phyloP scores from a whole-genome alignment of 37 sponge, comb jelly and placozoan genomes.

The Ianthella basta region DNA sequence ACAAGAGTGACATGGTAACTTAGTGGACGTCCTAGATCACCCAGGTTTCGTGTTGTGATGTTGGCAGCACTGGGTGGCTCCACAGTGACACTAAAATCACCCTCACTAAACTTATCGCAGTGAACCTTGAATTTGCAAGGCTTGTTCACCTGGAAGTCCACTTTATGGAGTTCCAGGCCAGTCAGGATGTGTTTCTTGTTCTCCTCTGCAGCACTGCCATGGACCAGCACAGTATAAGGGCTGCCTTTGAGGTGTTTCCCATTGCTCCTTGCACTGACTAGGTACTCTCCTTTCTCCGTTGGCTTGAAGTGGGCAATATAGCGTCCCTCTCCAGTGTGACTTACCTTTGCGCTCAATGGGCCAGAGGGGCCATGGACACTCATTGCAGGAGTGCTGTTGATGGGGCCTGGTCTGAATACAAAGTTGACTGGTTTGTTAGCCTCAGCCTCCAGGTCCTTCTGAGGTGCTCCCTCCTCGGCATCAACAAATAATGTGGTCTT shows the following conservation, averaged over 20 bases:
- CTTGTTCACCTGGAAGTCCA: conserved; percentile 59
- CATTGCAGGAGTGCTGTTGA: conserved; percentile 41
- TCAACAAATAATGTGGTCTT: conserved; percentile 18
- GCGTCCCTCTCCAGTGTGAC: conserved; percentile 26
- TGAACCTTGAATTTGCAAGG: conserved; percentile 76
- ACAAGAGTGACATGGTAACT: conserved; percentile 65
- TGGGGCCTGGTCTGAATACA: conserved; percentile 16
- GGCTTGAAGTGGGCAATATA: conserved; percentile 35
- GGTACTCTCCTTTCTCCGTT: conserved; percentile 39
- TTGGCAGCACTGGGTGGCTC: conserved; percentile 51
- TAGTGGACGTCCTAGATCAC: too few relatives aligned
- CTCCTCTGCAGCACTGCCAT: conserved; percentile 35
- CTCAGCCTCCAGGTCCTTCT: conserved; percentile 46
- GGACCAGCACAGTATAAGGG: conserved; percentile 11
- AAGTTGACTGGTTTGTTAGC: conserved; percentile 30
- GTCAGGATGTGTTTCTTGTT: conserved; percentile 40
- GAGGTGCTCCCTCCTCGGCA: conserved; percentile 33
- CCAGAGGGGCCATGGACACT: conserved; percentile 62
- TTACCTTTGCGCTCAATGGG: conserved; percentile 32
- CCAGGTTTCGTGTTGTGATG: conserved; percentile 20
- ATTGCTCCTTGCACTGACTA: conserved; percentile 25
- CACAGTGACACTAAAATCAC: conserved; percentile 39
- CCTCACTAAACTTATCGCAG: conserved; percentile 68
- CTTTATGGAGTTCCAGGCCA: conserved; percentile 64
- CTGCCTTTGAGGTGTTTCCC: conserved; percentile 41